Evolutionary conservation across 2,797 vertebrate species (phyloP).

Genomic region (Fistularia commersonii): DNA sequence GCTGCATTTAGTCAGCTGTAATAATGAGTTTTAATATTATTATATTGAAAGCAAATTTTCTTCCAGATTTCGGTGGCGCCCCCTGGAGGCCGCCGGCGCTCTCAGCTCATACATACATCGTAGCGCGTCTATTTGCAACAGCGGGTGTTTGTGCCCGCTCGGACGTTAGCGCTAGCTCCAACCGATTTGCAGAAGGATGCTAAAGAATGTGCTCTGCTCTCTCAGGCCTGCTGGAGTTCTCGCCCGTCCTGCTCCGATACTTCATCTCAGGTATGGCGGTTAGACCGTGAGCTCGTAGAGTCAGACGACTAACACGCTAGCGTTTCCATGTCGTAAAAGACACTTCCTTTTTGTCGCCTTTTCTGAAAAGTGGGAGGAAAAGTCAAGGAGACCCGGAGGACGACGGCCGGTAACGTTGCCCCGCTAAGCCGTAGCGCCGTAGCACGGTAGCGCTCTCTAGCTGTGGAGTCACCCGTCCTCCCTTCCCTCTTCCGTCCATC

Average conservation of each 20-base stretch:
- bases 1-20: too few species aligned
- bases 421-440: too few species aligned
- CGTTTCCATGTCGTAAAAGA: slow-evolving; percentile 24
- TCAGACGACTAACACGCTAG: neutral
- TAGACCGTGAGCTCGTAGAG: too few species aligned
- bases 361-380: slow-evolving; percentile 51
- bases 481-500: slow-evolving; percentile 11
- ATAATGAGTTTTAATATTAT: too few species aligned
- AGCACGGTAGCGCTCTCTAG: neutral
- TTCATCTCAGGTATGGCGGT: slow-evolving; percentile 71
- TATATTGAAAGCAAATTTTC: too few species aligned
- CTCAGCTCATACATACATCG: slow-evolving; percentile 11
- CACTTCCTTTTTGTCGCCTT: slow-evolving; percentile 31
- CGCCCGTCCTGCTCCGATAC: slow-evolving; percentile 71
- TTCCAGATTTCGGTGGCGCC: too few species aligned
- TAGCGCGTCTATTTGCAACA: slow-evolving; percentile 35
- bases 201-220: slow-evolving; percentile 62
- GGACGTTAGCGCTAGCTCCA: too few species aligned
- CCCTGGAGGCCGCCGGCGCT: too few species aligned
- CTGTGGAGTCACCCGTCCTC: slow-evolving; percentile 45
- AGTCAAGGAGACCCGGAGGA: slow-evolving; percentile 44
- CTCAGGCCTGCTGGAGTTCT: slow-evolving; percentile 72
- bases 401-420: slow-evolving; percentile 36
- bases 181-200: slow-evolving; percentile 39
- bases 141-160: slow-evolving; percentile 35